Evolutionary conservation across 2,797 vertebrate genomes (phyloP), one percentile per base, ranked within the genome.

Genomic region (Salarias fasciatus): DNA sequence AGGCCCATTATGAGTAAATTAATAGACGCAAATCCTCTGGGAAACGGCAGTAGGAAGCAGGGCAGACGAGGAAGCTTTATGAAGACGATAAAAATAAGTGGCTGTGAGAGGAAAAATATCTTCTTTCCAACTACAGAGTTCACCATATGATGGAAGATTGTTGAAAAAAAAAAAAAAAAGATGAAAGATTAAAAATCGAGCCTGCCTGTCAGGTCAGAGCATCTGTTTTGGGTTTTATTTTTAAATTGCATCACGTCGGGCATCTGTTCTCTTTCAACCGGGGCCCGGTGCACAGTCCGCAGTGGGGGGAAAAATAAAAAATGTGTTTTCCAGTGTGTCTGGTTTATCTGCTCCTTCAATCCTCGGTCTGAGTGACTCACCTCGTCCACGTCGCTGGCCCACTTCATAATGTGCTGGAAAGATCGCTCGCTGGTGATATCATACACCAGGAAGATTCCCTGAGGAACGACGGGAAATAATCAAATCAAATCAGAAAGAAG

Each of bases 331-430:
- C 41, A 31, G 53, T 1, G 13, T 10, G 28, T 2, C 30, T 36
- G 11, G 59, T 63, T 44, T 60, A 64, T 63, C n/a, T 13, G 9
- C 13, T n/a, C 63, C 18, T 8, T 46, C 53, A 75, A 71, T 54
- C 60, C 49, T 28, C 2, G 6, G 3, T 55, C 60, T 47, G 5
- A 14, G 50, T 59, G 64, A 67, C 83, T 89, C 88, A 98, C 97
- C 95, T 99, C 97, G 9, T 99, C 97, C 85, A 99, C 96, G 28
- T 99, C 97, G 13, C 97, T 98, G 86, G 96, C 97, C 97, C 96
- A 99, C 86, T 99, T 99, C 92, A 98, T 96, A 55, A 99, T 99
- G 92, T 99, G 97, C 79, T 98, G 96, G 87, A 98, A 98, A 53
- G 97, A 99, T 33, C 96, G 94, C 76, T 99, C 97, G 0, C 97